phyloP scores from a whole-genome alignment of 2,797 vertebrate genomes.

The Masticophis lateralis region DNA sequence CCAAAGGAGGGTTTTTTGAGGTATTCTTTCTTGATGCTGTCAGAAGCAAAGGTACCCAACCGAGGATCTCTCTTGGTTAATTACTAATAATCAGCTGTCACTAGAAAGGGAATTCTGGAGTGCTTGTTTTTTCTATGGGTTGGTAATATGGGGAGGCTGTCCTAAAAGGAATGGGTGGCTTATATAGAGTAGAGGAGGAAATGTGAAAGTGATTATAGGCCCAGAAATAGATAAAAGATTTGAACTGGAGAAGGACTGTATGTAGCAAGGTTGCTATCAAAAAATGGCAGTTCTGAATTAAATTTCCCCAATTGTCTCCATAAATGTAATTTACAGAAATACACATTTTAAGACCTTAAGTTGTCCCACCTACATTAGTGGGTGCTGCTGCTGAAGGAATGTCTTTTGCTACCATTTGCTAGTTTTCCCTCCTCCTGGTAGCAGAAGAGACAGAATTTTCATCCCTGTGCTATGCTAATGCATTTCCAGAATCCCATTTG shows the following conservation, averaged over 20 bases:
- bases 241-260: not conserved
- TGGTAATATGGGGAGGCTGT: not conserved
- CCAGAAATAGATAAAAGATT: not conserved
- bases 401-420: not conserved
- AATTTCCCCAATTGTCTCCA: not conserved
- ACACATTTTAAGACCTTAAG: not conserved
- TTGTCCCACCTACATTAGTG: not conserved
- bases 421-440: not conserved
- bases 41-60: slow-evolving; percentile 17
- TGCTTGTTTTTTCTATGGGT: not conserved
- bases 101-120: slow-evolving; percentile 12
- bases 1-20: slow-evolving; percentile 87
- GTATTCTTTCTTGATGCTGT: slow-evolving; percentile 61
- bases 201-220: not conserved
- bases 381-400: not conserved
- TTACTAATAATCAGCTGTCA: slow-evolving; percentile 9
- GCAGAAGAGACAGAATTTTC: not conserved
- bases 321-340: not conserved
- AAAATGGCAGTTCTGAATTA: not conserved
- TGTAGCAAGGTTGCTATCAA: not conserved
- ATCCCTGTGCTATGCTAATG: too few relatives aligned
- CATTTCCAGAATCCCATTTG: not conserved
- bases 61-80: not conserved
- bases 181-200: not conserved
- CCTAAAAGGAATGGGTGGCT: not conserved